Evolutionary conservation across 2,797 vertebrate species (phyloP), one percentile per base, ranked within the genome.

Genomic region (Synanceia verrucosa): DNA sequence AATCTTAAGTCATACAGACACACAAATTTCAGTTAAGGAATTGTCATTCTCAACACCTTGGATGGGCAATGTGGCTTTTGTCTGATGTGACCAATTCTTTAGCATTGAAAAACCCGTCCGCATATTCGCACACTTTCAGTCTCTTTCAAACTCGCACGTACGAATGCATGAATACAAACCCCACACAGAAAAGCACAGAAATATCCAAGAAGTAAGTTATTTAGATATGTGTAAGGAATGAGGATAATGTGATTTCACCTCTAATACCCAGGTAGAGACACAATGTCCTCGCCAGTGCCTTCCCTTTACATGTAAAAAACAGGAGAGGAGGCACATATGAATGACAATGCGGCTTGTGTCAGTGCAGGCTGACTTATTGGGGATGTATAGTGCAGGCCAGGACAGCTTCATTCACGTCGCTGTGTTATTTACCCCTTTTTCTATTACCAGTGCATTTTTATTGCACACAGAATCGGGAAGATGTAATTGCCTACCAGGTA

Each of bases 401-500:
- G 82, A 78, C 69, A 62, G 79, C 76, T 79, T 82, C 78, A 89
- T 92, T 82, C 87, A 83, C 70, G 19, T 67, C 21, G 28, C 73
- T 59, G 73, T 84, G 89, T 88, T 90, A 90, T 93, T 93, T 90
- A 86, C 88, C 70, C 60, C 70, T 73, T 81, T 79, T 89, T 89
- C 87, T 89, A 89, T 91, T 87, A 84, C 81, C 79, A 48, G 68
- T 86, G 84, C 82, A 88, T 90, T 89, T 92, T 88, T 89, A 89
- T 90, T 89, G 79, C 86, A 66, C 80, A 73, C 66, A 34, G 82
- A 86, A 86, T 89, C 76, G 73, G 76, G 73, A 69, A 85, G 88
- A 92, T 91, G 87, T 92, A 93, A 94, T 93, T 93, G 91, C 89
- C 90, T 91, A 83, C 86, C 82, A 84, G 86, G 82, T 94, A 93